Evolutionary conservation across 2,797 vertebrate genomes (phyloP).

Genomic region (Aplochiton taeniatus): DNA sequence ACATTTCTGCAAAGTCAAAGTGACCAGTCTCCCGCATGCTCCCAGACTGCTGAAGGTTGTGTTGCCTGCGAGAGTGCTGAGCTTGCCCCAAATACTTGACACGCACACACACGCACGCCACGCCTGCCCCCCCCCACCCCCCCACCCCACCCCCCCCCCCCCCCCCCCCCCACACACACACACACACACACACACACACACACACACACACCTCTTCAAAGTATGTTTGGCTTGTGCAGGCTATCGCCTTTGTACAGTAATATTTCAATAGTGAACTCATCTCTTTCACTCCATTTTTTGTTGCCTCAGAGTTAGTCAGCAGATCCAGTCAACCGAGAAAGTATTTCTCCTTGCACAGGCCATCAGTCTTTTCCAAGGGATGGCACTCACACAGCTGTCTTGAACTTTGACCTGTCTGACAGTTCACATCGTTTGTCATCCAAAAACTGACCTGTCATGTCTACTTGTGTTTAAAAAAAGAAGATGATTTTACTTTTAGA

Average conservation of each 20-base stretch:
- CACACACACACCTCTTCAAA: too few species aligned
- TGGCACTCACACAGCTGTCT: not conserved
- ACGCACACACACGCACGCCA: too few species aligned
- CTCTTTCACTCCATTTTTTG: not conserved
- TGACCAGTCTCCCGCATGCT: conserved; percentile 33
- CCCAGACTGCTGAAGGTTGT: conserved; percentile 46
- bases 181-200: too few species aligned
- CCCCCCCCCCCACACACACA: too few species aligned
- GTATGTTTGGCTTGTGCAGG: too few species aligned
- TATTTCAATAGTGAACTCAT: not conserved
- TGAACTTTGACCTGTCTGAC: too few species aligned
- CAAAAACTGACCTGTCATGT: not conserved
- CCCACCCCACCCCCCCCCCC: too few species aligned
- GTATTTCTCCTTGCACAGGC: not conserved
- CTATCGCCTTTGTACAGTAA: not conserved
- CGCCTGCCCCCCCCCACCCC: too few species aligned
- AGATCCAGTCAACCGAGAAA: conserved; percentile 3
- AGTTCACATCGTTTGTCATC: not conserved
- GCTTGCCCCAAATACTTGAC: conserved; percentile 18
- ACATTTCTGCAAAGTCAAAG: conserved; percentile 68
- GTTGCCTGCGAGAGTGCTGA: conserved; percentile 38
- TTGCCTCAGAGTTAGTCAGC: not conserved
- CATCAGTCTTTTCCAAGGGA: conserved; percentile 2
- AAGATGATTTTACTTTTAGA: too few species aligned
- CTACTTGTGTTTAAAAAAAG: not conserved